Conservation (phyloP, 1,140 invertebrate species). For the Pantala flavescens region DNA sequence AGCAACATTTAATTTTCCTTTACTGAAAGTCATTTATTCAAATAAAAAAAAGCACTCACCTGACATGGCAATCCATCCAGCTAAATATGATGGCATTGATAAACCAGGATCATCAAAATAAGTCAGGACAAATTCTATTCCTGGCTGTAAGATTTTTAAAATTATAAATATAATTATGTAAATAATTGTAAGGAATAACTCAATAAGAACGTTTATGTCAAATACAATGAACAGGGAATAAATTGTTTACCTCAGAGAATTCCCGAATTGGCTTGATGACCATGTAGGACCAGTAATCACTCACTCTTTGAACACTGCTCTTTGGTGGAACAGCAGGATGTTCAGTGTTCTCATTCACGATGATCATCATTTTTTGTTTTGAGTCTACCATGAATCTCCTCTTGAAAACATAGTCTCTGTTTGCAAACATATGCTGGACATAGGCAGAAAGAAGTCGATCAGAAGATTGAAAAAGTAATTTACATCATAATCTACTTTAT, state of each 20-base stretch:
- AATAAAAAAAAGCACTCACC: too few relatives aligned
- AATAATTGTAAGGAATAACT: neutral
- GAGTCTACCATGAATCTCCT: slow-evolving; percentile 54
- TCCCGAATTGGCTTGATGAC: slow-evolving; percentile 60
- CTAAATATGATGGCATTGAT: slow-evolving; percentile 51
- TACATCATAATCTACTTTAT: slow-evolving; percentile 13
- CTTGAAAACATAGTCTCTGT: slow-evolving; percentile 78
- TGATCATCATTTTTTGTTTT: slow-evolving; percentile 42
- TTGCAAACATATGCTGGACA: slow-evolving; percentile 63
- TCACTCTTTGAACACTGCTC: slow-evolving; percentile 41
- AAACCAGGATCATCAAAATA: slow-evolving; percentile 80
- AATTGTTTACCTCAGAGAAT: slow-evolving; percentile 41
- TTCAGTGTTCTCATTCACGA: slow-evolving; percentile 49
- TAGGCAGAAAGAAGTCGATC: slow-evolving; percentile 21
- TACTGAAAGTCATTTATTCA: too few relatives aligned
- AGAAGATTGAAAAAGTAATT: neutral
- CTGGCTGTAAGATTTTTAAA: slow-evolving; percentile 36
- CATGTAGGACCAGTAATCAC: slow-evolving; percentile 77
- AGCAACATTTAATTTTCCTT: too few relatives aligned
- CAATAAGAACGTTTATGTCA: too few relatives aligned
- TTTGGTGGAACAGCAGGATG: slow-evolving; percentile 46
- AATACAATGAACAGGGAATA: slow-evolving; percentile 13
- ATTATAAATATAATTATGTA: slow-evolving; percentile 20
- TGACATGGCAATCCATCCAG: slow-evolving; percentile 50
- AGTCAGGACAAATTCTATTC: slow-evolving; percentile 74